Evolutionary conservation across 2,888 invertebrate genomes (phyloP).

Genomic region (Meliscaeva auricollis): DNA sequence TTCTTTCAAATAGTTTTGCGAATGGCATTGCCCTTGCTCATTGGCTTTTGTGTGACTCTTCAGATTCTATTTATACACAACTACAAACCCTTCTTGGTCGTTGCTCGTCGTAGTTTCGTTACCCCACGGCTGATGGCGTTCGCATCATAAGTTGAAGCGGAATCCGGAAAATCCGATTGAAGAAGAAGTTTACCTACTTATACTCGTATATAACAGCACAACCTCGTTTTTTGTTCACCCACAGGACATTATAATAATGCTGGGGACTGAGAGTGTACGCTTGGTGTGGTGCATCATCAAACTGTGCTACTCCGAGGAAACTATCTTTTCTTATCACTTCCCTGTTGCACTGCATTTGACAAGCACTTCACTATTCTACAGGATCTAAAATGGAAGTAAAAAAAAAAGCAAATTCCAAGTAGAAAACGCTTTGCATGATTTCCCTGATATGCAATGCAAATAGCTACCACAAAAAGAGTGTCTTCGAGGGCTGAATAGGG

Average conservation of each 20-base stretch:
- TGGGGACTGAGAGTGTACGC: conserved; percentile 13
- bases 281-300: conserved; percentile 45
- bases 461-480: conserved; percentile 58
- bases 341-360: conserved; percentile 66
- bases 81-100: neutral
- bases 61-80: conserved; percentile 21
- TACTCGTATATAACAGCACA: conserved; percentile 13
- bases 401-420: conserved; percentile 6
- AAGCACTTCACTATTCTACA: conserved; percentile 41
- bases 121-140: neutral
- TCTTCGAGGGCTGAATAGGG: conserved; percentile 58
- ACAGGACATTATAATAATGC: conserved; percentile 68
- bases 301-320: conserved; percentile 49
- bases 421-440: conserved; percentile 68
- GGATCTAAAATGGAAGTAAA: neutral
- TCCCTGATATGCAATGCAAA: conserved; percentile 75
- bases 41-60: conserved; percentile 38
- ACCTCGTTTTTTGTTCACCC: conserved; percentile 45
- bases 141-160: conserved; percentile 26
- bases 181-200: conserved; percentile 49
- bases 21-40: conserved; percentile 48
- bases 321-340: conserved; percentile 62
- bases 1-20: conserved; percentile 15
- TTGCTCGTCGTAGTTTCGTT: neutral
- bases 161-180: conserved; percentile 50